phyloP scores from a whole-genome alignment of 2,113 vertebrate genomes.

The Microcebus ravelobensis region DNA sequence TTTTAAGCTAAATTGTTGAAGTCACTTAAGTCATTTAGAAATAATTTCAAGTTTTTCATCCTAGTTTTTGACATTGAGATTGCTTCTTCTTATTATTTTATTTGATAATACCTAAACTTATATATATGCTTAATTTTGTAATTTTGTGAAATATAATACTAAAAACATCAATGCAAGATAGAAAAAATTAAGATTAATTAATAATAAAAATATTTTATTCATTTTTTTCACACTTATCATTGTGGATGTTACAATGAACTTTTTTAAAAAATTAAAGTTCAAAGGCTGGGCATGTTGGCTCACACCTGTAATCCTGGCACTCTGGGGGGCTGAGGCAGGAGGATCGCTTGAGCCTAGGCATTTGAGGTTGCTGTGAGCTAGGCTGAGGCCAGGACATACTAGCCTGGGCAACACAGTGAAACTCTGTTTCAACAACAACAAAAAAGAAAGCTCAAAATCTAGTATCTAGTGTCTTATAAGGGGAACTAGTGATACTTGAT shows the following conservation, averaged over 20 bases:
- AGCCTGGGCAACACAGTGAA: too few species aligned
- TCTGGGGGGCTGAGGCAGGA: too few species aligned
- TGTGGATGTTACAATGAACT: not conserved
- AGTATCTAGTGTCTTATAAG: not conserved
- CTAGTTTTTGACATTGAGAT: not conserved
- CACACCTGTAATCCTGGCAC: too few species aligned
- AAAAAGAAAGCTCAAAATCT: not conserved
- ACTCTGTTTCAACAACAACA: too few species aligned
- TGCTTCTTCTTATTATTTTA: not conserved
- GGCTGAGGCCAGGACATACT: too few species aligned
- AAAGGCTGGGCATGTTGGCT: not conserved
- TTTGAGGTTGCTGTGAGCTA: too few species aligned
- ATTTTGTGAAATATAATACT: not conserved
- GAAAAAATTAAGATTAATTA: not conserved
- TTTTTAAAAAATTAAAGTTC: not conserved
- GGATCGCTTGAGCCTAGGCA: too few species aligned
- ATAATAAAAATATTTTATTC: not conserved
- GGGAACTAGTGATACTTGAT: not conserved
- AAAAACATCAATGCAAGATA: not conserved
- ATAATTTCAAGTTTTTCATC: not conserved
- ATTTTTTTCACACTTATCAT: not conserved
- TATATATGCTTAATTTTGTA: not conserved
- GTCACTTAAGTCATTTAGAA: too few species aligned
- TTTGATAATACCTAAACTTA: not conserved
- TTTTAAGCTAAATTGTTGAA: not conserved